Evolutionary conservation across 1,140 invertebrate species (phyloP).

Genomic region (Drosophila sechellia): DNA sequence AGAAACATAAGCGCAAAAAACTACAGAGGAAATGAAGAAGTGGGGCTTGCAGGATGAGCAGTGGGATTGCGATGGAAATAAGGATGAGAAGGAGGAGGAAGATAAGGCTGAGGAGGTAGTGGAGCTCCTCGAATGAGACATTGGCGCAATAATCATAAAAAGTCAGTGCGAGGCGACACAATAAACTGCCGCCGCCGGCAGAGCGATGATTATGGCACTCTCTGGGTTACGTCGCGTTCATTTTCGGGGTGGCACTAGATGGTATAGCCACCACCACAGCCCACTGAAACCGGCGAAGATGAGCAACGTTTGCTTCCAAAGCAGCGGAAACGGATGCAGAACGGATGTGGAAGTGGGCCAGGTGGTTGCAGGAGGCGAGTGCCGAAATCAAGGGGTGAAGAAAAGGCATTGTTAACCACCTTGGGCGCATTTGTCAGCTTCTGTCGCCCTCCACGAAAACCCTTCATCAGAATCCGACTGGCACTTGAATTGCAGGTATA

Average conservation of each 20-base stretch:
- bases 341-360: conserved; percentile 43
- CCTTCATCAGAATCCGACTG: background rate
- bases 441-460: background rate
- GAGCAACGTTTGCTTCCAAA: conserved; percentile 44
- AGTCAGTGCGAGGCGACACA: conserved; percentile 68
- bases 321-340: conserved; percentile 51
- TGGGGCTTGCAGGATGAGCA: background rate
- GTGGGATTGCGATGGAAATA: background rate
- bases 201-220: conserved; percentile 59
- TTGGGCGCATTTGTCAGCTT: conserved; percentile 38
- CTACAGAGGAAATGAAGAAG: conserved; percentile 30
- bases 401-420: conserved; percentile 40
- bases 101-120: background rate
- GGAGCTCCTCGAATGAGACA: conserved; percentile 29
- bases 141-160: conserved; percentile 77
- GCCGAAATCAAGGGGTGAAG: conserved; percentile 24
- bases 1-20: conserved; percentile 29
- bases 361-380: background rate
- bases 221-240: background rate
- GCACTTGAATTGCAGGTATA: conserved; percentile 15
- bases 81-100: background rate
- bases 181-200: conserved; percentile 60
- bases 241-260: too few species aligned
- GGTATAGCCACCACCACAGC: too few species aligned
- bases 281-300: background rate